Evolutionary conservation across 1,140 invertebrate species (phyloP).

Genomic region (Parapsyche elsis): DNA sequence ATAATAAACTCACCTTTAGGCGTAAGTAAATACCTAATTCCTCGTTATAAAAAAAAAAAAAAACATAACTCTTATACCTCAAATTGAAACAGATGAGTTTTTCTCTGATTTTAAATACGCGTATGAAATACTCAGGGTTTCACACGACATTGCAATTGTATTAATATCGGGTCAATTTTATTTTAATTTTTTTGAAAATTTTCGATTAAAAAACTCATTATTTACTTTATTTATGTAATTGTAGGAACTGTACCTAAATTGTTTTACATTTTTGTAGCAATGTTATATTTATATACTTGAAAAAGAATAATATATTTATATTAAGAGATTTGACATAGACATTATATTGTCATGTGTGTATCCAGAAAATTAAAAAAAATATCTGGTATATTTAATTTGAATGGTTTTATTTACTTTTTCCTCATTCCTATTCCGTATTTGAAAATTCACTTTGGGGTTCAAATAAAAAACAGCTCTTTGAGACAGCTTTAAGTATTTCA

Average conservation of each 20-base stretch:
- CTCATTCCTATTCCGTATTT: neutral
- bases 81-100: neutral
- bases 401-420: neutral
- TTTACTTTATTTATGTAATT: constrained; percentile 29
- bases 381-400: constrained; percentile 30
- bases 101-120: neutral
- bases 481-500: too few relatives aligned
- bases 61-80: constrained; percentile 14
- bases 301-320: constrained; percentile 47
- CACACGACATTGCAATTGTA: neutral
- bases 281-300: constrained; percentile 42
- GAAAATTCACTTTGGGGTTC: too few relatives aligned
- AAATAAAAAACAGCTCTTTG: too few relatives aligned
- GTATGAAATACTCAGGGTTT: neutral
- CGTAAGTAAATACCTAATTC: neutral
- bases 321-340: constrained; percentile 39
- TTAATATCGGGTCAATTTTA: neutral
- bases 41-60: neutral
- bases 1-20: neutral
- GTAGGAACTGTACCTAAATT: constrained; percentile 45
- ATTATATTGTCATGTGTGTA: constrained; percentile 46
- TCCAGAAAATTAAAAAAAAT: constrained; percentile 36
- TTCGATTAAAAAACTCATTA: neutral
- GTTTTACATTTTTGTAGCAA: constrained; percentile 48
- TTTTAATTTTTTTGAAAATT: constrained; percentile 5